Evolutionary conservation across 2,113 vertebrate species (phyloP).

Genomic region (Apteryx owenii): DNA sequence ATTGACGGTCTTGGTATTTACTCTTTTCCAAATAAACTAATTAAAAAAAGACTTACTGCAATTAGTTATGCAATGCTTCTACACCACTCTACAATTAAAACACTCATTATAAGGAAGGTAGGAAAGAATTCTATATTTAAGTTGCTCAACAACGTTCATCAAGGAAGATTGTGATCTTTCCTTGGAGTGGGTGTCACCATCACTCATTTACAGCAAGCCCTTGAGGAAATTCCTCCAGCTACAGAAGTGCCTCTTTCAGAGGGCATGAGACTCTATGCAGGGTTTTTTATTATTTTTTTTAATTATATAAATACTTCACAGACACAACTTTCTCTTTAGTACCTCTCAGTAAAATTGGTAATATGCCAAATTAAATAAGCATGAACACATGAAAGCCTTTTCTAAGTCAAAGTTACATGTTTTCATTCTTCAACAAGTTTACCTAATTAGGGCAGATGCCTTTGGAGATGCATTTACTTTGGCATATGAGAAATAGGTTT

Average conservation of each 20-base stretch:
- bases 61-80: constrained; percentile 55
- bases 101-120: constrained; percentile 7
- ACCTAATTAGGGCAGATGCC: neutral
- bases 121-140: constrained; percentile 11
- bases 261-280: neutral
- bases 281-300: neutral
- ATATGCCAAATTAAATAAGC: neutral
- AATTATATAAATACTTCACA: neutral
- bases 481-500: neutral
- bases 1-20: constrained; percentile 20
- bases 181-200: neutral
- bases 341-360: neutral
- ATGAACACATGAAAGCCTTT: neutral
- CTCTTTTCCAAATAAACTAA: constrained; percentile 61
- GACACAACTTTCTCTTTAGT: neutral
- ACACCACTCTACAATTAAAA: constrained; percentile 45
- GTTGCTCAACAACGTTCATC: constrained; percentile 43
- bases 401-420: neutral
- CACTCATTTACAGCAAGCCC: constrained; percentile 14
- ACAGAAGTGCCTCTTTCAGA: constrained; percentile 13
- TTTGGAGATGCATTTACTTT: neutral
- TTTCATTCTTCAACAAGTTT: constrained; percentile 7
- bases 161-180: constrained; percentile 44
- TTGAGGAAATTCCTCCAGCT: constrained; percentile 50
- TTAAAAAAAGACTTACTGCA: constrained; percentile 47